Evolutionary conservation across 2,113 vertebrate genomes (phyloP), one percentile per base, ranked within the genome.

Genomic region (Macrotus californicus): DNA sequence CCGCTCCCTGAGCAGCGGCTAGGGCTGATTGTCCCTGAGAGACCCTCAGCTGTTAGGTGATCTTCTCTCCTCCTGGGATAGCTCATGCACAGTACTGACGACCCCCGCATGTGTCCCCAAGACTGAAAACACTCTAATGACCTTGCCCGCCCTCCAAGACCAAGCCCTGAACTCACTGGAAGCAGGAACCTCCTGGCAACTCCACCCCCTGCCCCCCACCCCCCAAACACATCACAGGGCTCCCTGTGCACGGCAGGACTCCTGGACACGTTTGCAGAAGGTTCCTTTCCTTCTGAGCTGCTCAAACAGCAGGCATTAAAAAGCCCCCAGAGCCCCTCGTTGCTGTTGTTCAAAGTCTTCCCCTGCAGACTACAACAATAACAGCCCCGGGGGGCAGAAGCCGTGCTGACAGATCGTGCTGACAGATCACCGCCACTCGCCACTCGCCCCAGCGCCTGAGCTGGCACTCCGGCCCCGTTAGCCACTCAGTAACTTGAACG

Each of bases 371-470:
- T 0, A 1, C 6, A 26, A 29, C 10, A 22, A 1, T 24, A 59
- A 59, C 2, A 19, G 26, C 48, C 39, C n/a, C 31, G 0, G 1
- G 34, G 15, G 29, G 41, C 31, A 59, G 89, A 26, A 72, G 29
- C 59, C 34, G 0, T 0, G 11, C 24, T 6, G 0, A 14, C 2
- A 15, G 7, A 19, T 16, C 16, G n/a, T 0, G 11, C 24, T 6
- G 0, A 14, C 2, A 15, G 7, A 19, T 16, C 16, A 29, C n/a
- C n/a, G n/a, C n/a, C n/a, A 6, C 79, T 11, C 24, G 4, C 41
- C 22, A 0, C 9, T 24, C 7, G 21, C 56, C 12, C 36, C 18
- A 0, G 15, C 1, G 10, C 61, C 54, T 24, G 34, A 56, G 76
- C 75, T 48, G 26, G 76, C 0, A 3, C 54, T 13, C 48, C 6